Base-by-base conservation (phyloP, 2,797 vertebrate species). In the Pteronotus mesoamericanus region DNA sequence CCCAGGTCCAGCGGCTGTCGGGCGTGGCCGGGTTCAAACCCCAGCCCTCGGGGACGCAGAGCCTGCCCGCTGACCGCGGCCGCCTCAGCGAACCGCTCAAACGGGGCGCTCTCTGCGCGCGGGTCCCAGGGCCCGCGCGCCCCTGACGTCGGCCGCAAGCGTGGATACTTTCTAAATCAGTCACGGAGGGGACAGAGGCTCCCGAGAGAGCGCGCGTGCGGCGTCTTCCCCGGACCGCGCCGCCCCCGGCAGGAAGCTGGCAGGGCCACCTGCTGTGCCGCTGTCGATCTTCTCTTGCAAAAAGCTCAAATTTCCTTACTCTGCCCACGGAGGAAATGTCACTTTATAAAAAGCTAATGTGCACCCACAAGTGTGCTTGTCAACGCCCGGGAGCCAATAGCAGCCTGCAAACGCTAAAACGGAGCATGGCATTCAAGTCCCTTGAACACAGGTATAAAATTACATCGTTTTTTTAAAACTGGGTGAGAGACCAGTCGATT, bases 261-360 rank as follows among this genome's bases (percentile, higher is more conserved):
- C 18, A 93, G 91, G 96, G 96, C 97, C 95, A 96, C 94, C 96
- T 94, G 95, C 85, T 95, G 91, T 94, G 95, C 79, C 96, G 93
- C 95, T 96, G 97, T 98, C 96, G 97, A 93, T 97, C 96, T 97
- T 96, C 89, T 78, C 86, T 78, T 86, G 95, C 84, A 93, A 82
- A 92, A 96, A 96, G 97, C 95, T 95, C 39, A 96, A 96, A 95
- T 82, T 97, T 93, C 94, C 84, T 92, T 96, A 86, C 87, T 96
- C 84, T 97, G 94, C 95, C 96, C 95, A 93, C 97, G 95, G 94
- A 97, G 86, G 84, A 97, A 96, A 94, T 97, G 95, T 94, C 93
- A 94, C 66, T 97, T 97, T 94, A 92, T 92, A 82, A 96, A 97
- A 96, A 93, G 93, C 95, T 96, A 94, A 91, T 89, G 79, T 72